Base-by-base conservation (phyloP, 1,140 invertebrate species). In the Microplitis demolitor region DNA sequence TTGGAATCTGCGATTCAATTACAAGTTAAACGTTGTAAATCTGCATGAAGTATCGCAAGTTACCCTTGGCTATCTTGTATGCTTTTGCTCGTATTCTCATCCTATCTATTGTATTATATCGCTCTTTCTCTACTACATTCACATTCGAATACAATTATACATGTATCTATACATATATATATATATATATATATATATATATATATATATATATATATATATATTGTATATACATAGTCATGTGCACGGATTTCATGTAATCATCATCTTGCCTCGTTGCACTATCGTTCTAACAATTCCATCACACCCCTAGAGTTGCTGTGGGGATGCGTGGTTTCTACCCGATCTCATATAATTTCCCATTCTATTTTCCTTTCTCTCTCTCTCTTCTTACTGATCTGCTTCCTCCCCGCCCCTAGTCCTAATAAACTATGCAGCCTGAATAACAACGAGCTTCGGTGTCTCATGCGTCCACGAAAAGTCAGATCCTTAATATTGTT, bases 1-100 rank as follows among this genome's bases (percentile, higher is more conserved):
- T 80, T 80, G 77, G 82, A 75, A 83, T 83, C 80, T 78, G 79
- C 80, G 80, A 84, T 83, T 82, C 80, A 83, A 83, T 83, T 83
- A 83, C 76, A 83, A 83, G 80, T 83, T 83, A 82, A 83, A 83
- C 78, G 79, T 76, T 78, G 75, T 79, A 78, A 76, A 71, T 79
- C 77, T 79, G 74, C 78, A 82, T 79, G 76, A 80, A 77, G 74
- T 81, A 82, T 80, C 78, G 61, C 73, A 77, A 80, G 77, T 80
- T 81, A 77, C 78, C 67, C 62, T 37, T 50, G 66, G 71, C 75
- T 78, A 75, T 71, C 69, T 74, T 9, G 14, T 54, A 77, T 77
- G 76, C 77, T 62, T 71, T 62, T 63, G 39, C 66, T 35, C 51
- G 16, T 45, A n/a, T 33, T 53, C 69, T 73, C 66, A 71, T 72